Percentiles rank a stretch among this genome's conserved stretches.
Evolutionary conservation across 2,888 invertebrate species (phyloP).

Genomic region (Clivina fossor): DNA sequence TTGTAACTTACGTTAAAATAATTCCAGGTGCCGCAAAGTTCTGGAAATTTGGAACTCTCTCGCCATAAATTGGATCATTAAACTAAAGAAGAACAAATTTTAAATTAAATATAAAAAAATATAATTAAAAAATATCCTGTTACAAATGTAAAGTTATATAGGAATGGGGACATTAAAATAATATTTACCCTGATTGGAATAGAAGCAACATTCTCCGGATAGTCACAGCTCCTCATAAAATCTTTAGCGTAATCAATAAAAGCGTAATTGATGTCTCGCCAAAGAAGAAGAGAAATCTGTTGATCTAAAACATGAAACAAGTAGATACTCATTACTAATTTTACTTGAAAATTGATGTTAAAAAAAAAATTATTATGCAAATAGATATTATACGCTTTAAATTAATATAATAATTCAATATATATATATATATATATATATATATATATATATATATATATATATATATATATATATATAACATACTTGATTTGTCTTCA

Average conservation of each 20-base stretch:
- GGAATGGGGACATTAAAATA: neutral
- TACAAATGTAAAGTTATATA: neutral
- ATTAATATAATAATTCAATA: too few relatives aligned
- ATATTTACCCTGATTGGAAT: slow-evolving; percentile 21
- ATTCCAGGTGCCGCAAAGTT: slow-evolving; percentile 95
- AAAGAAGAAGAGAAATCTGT: slow-evolving; percentile 16
- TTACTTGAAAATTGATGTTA: neutral
- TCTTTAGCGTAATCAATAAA: slow-evolving; percentile 23
- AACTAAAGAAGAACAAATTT: slow-evolving; percentile 56
- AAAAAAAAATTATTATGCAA: neutral
- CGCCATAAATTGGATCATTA: slow-evolving; percentile 74
- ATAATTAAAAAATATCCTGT: neutral
- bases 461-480: neutral
- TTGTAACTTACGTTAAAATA: slow-evolving; percentile 72
- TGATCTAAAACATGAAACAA: slow-evolving; percentile 30
- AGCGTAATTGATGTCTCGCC: slow-evolving; percentile 23
- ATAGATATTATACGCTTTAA: neutral
- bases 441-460: too few relatives aligned
- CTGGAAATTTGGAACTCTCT: slow-evolving; percentile 78
- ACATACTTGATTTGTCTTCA: slow-evolving; percentile 77
- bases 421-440: too few relatives aligned
- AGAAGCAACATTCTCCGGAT: slow-evolving; percentile 1
- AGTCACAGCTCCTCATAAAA: slow-evolving; percentile 19
- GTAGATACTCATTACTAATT: neutral
- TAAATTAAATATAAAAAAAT: neutral